Conservation (phyloP, 2,888 invertebrate species). For the Kuschelorhynchus macadamiae region DNA sequence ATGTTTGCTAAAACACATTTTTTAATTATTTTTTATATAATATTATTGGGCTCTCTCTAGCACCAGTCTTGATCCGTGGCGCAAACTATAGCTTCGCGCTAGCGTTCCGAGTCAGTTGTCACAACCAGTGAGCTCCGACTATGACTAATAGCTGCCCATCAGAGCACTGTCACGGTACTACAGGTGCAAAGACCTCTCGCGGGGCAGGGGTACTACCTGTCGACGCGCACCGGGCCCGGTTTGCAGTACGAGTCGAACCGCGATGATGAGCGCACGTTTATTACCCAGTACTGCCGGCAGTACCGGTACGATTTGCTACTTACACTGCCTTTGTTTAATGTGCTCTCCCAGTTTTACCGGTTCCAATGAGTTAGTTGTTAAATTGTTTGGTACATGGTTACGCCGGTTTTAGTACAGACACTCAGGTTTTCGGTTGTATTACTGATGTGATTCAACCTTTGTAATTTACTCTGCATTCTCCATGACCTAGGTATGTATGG, state of each 20-base stretch:
- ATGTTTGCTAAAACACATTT: no score
- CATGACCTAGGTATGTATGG: no score
- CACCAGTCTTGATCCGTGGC: conserved; percentile 8
- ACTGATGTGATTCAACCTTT: conserved; percentile 10
- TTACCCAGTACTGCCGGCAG: conserved; percentile 16
- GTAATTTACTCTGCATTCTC: no score
- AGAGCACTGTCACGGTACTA: conserved; percentile 61
- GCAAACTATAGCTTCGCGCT: conserved; percentile 20
- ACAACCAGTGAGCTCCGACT: conserved; percentile 56
- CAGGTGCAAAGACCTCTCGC: conserved; percentile 69
- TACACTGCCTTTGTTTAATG: conserved; percentile 40
- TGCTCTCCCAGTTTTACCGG: conserved; percentile 40
- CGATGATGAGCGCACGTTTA: conserved; percentile 32
- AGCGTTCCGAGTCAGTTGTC: conserved; percentile 60
- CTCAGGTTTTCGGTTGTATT: neutral
- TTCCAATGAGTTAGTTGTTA: conserved; percentile 23
- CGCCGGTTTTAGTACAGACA: conserved; percentile 21
- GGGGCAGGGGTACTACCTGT: conserved; percentile 65
- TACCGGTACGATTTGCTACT: conserved; percentile 33
- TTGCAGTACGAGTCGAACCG: conserved; percentile 62
- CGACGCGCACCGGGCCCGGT: conserved; percentile 55
- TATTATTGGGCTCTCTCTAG: neutral
- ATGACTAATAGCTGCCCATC: conserved; percentile 66
- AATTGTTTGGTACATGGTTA: conserved; percentile 15
- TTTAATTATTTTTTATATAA: no score